Evolutionary conservation across 2,797 vertebrate genomes (phyloP).

Genomic region (Enoplosus armatus): DNA sequence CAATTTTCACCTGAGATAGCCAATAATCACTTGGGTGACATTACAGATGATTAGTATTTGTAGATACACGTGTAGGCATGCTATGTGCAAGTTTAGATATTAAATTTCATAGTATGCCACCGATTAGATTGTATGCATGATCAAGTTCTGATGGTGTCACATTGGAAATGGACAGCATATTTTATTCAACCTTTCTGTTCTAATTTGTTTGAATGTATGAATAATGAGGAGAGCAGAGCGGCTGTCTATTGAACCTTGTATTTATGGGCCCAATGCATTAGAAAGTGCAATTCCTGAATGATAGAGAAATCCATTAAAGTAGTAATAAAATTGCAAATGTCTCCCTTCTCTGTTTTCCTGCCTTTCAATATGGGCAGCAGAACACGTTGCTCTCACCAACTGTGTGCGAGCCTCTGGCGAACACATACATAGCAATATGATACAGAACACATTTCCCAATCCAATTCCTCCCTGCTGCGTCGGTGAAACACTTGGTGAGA

Average conservation of each 20-base stretch:
- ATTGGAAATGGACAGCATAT: constrained; percentile 77
- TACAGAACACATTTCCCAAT: constrained; percentile 79
- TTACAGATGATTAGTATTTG: constrained; percentile 67
- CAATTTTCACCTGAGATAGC: constrained; percentile 43
- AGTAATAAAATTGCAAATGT: constrained; percentile 86
- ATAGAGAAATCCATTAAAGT: constrained; percentile 83
- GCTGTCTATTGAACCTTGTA: constrained; percentile 80
- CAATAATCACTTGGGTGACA: constrained; percentile 46
- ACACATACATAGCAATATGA: constrained; percentile 77
- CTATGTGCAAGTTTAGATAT: constrained; percentile 54
- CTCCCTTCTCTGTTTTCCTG: constrained; percentile 77
- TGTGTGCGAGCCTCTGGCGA: constrained; percentile 63
- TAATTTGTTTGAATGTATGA: constrained; percentile 84
- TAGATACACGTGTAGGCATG: constrained; percentile 27
- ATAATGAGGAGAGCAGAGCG: constrained; percentile 79
- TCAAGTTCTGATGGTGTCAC: constrained; percentile 67
- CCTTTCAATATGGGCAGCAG: constrained; percentile 74
- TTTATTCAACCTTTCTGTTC: constrained; percentile 79
- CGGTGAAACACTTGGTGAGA: constrained; percentile 80
- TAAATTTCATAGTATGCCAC: constrained; percentile 40
- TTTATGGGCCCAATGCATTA: constrained; percentile 81
- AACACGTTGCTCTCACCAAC: constrained; percentile 67
- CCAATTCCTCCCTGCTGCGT: constrained; percentile 81
- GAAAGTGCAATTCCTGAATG: constrained; percentile 80
- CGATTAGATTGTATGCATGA: constrained; percentile 78